These are phyloP conservation scores for Drosophila formosana DNA, from an alignment of 2,888 invertebrate genomes.

Conservation along the genomic window DNA sequence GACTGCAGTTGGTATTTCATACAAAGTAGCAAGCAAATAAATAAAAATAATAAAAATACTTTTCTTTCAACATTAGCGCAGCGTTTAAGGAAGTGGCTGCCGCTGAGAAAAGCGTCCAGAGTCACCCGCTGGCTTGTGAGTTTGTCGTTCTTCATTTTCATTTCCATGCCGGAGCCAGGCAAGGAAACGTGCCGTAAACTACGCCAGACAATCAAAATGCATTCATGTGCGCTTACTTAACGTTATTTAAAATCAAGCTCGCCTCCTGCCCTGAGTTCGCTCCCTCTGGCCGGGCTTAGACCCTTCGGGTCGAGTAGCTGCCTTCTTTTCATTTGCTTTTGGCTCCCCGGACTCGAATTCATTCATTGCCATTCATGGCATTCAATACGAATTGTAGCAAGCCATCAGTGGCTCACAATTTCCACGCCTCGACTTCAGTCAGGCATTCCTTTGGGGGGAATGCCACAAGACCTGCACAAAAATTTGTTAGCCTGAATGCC, in stretches of 20 bases:
- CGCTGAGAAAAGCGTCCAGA: slow-evolving; percentile 6
- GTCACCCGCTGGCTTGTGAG: slow-evolving; percentile 37
- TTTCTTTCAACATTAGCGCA: slow-evolving; percentile 71
- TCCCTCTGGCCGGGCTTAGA: background rate
- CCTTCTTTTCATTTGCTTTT: slow-evolving; percentile 23
- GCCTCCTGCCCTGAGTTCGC: background rate
- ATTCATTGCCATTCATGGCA: slow-evolving; percentile 62
- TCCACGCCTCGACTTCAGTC: slow-evolving; percentile 35
- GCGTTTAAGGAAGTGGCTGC: slow-evolving; percentile 71
- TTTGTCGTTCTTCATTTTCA: slow-evolving; percentile 64
- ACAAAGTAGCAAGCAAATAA: slow-evolving; percentile 72
- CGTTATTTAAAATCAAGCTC: slow-evolving; percentile 74
- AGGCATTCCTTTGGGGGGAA: slow-evolving; percentile 22
- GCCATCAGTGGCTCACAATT: slow-evolving; percentile 54
- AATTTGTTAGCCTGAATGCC: slow-evolving; percentile 37
- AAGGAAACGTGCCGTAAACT: slow-evolving; percentile 73
- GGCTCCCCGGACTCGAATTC: slow-evolving; percentile 35
- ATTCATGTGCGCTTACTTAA: slow-evolving; percentile 78
- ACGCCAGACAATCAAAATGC: slow-evolving; percentile 78
- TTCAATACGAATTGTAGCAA: slow-evolving; percentile 69
- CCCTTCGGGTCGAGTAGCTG: slow-evolving; percentile 3
- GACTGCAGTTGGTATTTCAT: slow-evolving; percentile 62
- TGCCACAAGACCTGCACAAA: slow-evolving; percentile 17
- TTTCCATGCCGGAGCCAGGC: slow-evolving; percentile 43
- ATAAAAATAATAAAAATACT: slow-evolving; percentile 62